A percentile compares a stretch with the other conserved stretches of the same genome.
phyloP scores from a whole-genome alignment of 2,113 vertebrate genomes.

The Ictalurus furcatus region DNA sequence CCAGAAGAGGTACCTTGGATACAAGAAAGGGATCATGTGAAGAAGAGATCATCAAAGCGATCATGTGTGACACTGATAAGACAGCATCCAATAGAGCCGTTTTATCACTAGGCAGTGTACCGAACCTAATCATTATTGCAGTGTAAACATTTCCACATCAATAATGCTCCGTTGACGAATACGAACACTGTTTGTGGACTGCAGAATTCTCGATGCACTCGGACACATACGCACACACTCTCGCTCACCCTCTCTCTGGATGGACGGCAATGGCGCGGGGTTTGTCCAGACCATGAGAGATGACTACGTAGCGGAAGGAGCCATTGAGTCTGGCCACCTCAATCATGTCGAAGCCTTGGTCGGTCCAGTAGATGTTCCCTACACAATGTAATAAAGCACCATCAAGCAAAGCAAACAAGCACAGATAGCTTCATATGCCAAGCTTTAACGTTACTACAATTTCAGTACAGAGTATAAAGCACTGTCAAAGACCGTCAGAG shows the following conservation, averaged over 20 bases:
- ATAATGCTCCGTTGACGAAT: background rate
- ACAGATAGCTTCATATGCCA: background rate
- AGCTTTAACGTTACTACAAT: background rate
- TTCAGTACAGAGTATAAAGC: background rate
- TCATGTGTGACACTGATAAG: background rate
- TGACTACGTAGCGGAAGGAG: conserved; percentile 96
- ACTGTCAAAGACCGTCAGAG: background rate
- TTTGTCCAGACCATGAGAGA: conserved; percentile 95
- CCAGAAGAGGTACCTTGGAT: conserved; percentile 91
- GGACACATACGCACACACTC: conserved; percentile 9
- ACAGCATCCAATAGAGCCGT: background rate
- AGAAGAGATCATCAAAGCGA: too few species aligned
- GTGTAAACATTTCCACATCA: conserved; percentile 26
- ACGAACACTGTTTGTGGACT: background rate
- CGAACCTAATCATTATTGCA: conserved; percentile 4
- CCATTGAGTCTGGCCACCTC: conserved; percentile 96
- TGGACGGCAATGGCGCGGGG: conserved; percentile 94
- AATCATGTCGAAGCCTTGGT: conserved; percentile 96
- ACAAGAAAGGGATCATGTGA: background rate
- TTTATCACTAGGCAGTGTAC: background rate
- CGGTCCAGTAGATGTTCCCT: conserved; percentile 99
- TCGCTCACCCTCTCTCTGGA: conserved; percentile 87
- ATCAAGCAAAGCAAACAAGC: background rate
- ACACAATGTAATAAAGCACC: conserved; percentile 1
- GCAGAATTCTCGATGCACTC: background rate